These are phyloP conservation scores for Eumaeus atala DNA, from an alignment of 1,140 invertebrate genomes.

Conservation along the genomic window DNA sequence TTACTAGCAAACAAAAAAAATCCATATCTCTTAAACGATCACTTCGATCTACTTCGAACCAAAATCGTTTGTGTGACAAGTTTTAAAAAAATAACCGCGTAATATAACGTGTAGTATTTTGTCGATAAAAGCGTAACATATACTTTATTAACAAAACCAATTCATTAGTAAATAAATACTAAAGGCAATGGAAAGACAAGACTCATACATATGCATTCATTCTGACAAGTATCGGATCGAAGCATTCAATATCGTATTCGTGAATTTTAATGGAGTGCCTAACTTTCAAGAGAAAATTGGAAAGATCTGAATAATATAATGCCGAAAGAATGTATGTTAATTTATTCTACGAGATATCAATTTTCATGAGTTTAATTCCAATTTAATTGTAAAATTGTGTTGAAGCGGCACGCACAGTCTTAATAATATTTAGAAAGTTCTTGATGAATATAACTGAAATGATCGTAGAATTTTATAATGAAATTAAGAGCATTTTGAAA, in stretches of 20 bases:
- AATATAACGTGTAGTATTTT: too few species aligned
- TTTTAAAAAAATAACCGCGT: too few species aligned
- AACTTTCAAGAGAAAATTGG: conserved; percentile 57
- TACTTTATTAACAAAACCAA: conserved; percentile 26
- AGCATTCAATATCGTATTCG: conserved; percentile 63
- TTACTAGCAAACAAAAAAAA: too few species aligned
- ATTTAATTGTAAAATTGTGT: conserved; percentile 18
- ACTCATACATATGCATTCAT: conserved; percentile 57
- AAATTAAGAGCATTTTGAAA: too few species aligned
- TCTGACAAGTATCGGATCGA: conserved; percentile 38
- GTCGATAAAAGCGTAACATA: too few species aligned
- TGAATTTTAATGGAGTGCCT: conserved; percentile 58
- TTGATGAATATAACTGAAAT: too few species aligned
- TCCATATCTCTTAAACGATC: too few species aligned
- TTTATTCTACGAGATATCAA: conserved; percentile 50
- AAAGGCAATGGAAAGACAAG: conserved; percentile 35
- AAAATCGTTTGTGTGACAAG: too few species aligned
- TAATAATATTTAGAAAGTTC: conserved; percentile 8
- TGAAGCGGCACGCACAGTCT: conserved; percentile 7
- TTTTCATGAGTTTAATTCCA: conserved; percentile 47
- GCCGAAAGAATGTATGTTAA: conserved; percentile 62
- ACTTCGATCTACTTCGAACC: too few species aligned
- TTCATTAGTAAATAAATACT: conserved; percentile 33
- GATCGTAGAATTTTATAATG: too few species aligned
- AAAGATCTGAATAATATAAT: conserved; percentile 62